Evolutionary conservation across 2,113 vertebrate genomes (phyloP).

Genomic region (Phodopus roborovskii): DNA sequence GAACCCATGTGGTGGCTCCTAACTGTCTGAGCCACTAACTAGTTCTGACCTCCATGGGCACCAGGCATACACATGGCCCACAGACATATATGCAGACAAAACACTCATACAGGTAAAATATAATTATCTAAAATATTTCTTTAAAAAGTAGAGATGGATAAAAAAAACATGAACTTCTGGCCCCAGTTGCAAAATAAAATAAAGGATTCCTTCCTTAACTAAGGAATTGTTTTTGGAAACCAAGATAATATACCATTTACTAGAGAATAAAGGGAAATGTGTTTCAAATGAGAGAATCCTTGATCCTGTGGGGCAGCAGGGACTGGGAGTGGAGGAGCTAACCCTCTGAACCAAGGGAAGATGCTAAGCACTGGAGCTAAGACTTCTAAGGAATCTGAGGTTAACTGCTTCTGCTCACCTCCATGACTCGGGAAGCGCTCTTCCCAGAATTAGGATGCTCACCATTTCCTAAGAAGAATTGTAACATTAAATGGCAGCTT

Average conservation of each 20-base stretch:
- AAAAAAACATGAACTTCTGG: neutral
- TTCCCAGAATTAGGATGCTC: neutral
- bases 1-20: neutral
- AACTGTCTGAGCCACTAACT: neutral
- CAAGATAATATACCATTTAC: neutral
- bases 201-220: neutral
- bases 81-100: too few species aligned
- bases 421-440: neutral
- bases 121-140: neutral
- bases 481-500: neutral
- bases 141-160: neutral
- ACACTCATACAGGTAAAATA: neutral
- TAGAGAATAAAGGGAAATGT: constrained; percentile 6
- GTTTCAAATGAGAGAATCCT: neutral
- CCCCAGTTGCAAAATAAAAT: neutral
- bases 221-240: neutral
- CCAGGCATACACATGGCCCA: neutral
- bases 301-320: neutral
- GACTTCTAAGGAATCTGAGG: neutral
- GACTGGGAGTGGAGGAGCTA: neutral
- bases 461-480: neutral
- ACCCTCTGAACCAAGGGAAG: neutral
- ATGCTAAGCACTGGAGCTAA: neutral
- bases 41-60: neutral
- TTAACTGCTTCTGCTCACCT: neutral